Percentiles rank a stretch among this genome's conserved stretches.
phyloP scores from a whole-genome alignment of 2,888 invertebrate genomes.

The Euplagia quadripunctaria region DNA sequence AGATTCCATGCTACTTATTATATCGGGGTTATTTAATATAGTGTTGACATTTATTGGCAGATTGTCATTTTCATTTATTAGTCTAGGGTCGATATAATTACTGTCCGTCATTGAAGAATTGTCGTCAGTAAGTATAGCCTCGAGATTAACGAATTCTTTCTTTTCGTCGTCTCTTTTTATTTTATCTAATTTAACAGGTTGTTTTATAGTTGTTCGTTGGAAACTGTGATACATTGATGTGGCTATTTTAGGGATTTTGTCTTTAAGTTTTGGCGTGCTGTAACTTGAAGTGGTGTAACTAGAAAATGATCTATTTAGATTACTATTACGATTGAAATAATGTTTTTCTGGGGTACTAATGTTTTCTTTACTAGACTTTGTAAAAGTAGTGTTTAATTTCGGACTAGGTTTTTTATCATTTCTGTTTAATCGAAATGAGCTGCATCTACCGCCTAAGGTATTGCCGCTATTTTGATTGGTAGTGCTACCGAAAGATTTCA shows the following conservation, averaged over 20 bases:
- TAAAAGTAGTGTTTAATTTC: conserved; percentile 82
- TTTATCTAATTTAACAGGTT: conserved; percentile 82
- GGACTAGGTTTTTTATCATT: conserved; percentile 81
- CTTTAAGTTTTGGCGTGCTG: conserved; percentile 81
- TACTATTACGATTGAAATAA: conserved; percentile 76
- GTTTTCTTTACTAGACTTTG: conserved; percentile 84
- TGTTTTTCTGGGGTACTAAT: conserved; percentile 75
- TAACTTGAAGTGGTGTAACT: conserved; percentile 80
- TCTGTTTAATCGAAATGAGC: conserved; percentile 81
- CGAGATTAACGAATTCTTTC: conserved; percentile 83
- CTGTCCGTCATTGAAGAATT: conserved; percentile 84
- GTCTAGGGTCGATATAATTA: conserved; percentile 86
- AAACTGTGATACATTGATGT: conserved; percentile 84
- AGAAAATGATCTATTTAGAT: conserved; percentile 80
- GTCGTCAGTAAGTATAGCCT: conserved; percentile 76
- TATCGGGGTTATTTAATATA: conserved; percentile 83
- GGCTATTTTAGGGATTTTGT: conserved; percentile 83
- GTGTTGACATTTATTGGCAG: conserved; percentile 88
- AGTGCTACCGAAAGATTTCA: conserved; percentile 83
- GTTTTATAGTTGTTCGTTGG: conserved; percentile 78
- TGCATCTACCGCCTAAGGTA: conserved; percentile 78
- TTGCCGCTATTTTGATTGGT: conserved; percentile 74
- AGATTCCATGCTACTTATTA: conserved; percentile 85
- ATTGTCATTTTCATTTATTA: conserved; percentile 91
- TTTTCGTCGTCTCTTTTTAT: conserved; percentile 77